Conservation (phyloP, 2,888 invertebrate genomes). For the Melanostoma scalare region DNA sequence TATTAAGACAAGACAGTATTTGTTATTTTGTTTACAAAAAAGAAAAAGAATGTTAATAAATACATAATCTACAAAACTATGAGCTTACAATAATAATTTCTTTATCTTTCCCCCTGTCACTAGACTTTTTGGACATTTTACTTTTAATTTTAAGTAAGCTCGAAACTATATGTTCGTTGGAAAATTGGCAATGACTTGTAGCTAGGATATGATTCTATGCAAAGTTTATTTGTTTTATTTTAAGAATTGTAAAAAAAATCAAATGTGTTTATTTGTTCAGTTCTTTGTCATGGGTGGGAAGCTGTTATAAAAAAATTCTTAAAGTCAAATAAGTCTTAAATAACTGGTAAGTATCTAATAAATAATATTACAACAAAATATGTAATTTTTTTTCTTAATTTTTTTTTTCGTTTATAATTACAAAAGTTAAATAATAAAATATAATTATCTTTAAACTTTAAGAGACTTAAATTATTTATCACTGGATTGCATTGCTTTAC, state of each 20-base stretch:
- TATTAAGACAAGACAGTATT: constrained; percentile 61
- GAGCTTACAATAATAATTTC: constrained; percentile 19
- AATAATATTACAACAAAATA: constrained; percentile 11
- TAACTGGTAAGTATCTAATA: constrained; percentile 43
- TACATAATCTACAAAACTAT: constrained; percentile 61
- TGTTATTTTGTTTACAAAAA: constrained; percentile 58
- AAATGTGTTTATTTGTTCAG: constrained; percentile 41
- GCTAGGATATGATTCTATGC: constrained; percentile 47
- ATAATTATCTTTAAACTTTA: constrained; percentile 28
- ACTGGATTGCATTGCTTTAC: constrained; percentile 81
- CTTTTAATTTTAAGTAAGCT: constrained; percentile 18
- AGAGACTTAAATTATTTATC: constrained; percentile 76
- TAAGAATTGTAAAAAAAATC: constrained; percentile 19
- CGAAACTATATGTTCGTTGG: constrained; percentile 27
- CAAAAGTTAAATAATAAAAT: constrained; percentile 41
- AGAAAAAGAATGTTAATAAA: constrained; percentile 70
- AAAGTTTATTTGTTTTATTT: constrained; percentile 13
- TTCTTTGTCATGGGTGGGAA: constrained; percentile 68
- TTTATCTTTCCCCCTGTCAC: background rate
- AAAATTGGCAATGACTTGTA: constrained; percentile 73
- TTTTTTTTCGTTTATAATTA: constrained; percentile 37
- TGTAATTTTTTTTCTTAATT: background rate
- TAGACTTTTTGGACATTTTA: constrained; percentile 21
- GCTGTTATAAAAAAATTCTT: constrained; percentile 15
- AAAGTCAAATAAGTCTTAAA: constrained; percentile 7